Evolutionary conservation across 2,113 vertebrate genomes (phyloP).

Genomic region (Pomatostomus ruficeps): DNA sequence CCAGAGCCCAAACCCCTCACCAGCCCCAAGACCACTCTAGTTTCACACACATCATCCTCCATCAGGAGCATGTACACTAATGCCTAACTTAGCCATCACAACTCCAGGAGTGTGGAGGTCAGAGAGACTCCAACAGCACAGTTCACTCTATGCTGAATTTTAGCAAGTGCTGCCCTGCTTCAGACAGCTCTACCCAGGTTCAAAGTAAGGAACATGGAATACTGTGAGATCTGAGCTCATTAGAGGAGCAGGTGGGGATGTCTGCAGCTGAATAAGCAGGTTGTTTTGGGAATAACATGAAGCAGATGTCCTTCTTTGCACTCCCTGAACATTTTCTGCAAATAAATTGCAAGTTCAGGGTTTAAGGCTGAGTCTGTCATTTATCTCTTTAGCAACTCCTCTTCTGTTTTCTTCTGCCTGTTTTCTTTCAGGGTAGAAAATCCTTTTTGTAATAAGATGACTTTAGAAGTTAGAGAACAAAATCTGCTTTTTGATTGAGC

Average conservation of each 20-base stretch:
- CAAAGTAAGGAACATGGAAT: background rate
- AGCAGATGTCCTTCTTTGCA: slow-evolving; percentile 44
- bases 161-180: background rate
- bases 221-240: background rate
- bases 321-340: background rate
- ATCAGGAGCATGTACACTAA: background rate
- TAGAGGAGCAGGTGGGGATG: slow-evolving; percentile 31
- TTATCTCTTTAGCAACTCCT: slow-evolving; percentile 22
- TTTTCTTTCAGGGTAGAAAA: background rate
- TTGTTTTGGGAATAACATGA: slow-evolving; percentile 24
- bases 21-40: background rate
- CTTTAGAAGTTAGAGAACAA: background rate
- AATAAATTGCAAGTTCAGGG: slow-evolving; percentile 39
- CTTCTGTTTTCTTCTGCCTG: background rate
- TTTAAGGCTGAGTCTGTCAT: slow-evolving; percentile 16
- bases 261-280: slow-evolving; percentile 50
- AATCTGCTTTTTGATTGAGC: background rate
- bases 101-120: background rate
- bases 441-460: background rate
- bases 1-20: background rate
- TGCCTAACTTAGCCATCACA: background rate
- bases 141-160: background rate
- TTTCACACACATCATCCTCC: background rate
- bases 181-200: background rate
- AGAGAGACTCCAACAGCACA: background rate